Evolutionary conservation across 2,888 invertebrate genomes (phyloP).

Genomic region (Ashinkailepas kermadecensis): DNA sequence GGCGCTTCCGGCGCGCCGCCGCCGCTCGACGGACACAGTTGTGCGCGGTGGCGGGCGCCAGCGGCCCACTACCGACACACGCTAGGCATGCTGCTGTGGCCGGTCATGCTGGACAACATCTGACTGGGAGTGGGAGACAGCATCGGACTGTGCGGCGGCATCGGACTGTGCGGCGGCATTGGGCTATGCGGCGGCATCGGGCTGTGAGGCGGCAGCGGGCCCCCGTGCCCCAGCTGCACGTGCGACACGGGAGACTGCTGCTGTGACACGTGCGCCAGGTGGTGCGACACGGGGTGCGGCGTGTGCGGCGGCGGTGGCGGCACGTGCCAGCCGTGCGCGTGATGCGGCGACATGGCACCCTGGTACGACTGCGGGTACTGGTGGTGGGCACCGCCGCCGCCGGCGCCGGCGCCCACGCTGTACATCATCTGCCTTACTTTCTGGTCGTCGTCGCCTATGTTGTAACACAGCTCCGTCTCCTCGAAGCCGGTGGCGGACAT

Average conservation of each 20-base stretch:
- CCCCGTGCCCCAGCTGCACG: conserved; percentile 30
- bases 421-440: conserved; percentile 96
- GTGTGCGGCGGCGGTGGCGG: conserved; percentile 20
- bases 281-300: conserved; percentile 21
- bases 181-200: conserved; percentile 32
- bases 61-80: neutral
- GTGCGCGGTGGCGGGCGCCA: neutral
- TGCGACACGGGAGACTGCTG: conserved; percentile 24
- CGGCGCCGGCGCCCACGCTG: conserved; percentile 57
- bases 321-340: conserved; percentile 46
- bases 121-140: conserved; percentile 9
- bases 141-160: conserved; percentile 23
- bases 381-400: conserved; percentile 46
- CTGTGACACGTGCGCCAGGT: conserved; percentile 17
- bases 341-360: conserved; percentile 42
- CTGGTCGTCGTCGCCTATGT: conserved; percentile 76
- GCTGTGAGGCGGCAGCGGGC: conserved; percentile 31
- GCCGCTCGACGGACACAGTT: neutral
- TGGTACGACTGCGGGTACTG: conserved; percentile 48
- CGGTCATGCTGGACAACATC: conserved; percentile 1
- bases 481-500: conserved; percentile 98
- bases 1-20: neutral
- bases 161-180: conserved; percentile 33
- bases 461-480: conserved; percentile 94
- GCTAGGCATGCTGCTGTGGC: conserved; percentile 12